These are phyloP conservation scores for Leptestheria dahalacensis DNA, from an alignment of 1,140 invertebrate genomes.

Conservation along the genomic window DNA sequence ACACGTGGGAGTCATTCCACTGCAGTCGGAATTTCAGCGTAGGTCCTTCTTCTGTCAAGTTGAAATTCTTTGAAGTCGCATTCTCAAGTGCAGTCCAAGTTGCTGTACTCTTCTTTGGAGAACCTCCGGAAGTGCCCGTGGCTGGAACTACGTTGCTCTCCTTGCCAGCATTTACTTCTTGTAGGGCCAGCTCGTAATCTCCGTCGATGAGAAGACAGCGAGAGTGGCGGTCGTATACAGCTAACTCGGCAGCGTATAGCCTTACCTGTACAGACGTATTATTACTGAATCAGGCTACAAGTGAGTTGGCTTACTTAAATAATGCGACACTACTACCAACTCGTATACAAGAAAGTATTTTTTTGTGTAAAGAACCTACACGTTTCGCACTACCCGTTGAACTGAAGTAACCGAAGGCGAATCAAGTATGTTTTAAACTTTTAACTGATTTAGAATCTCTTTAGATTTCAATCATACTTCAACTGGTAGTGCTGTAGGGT, in stretches of 20 bases:
- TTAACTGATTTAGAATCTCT: too few relatives aligned
- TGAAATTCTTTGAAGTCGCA: neutral
- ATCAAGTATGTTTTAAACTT: too few relatives aligned
- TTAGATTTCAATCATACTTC: neutral
- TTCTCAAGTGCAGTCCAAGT: neutral
- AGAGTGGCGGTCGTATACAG: conserved; percentile 79
- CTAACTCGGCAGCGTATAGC: conserved; percentile 65
- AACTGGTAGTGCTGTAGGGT: neutral
- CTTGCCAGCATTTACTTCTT: conserved; percentile 33
- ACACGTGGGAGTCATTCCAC: conserved; percentile 59
- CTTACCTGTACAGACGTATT: conserved; percentile 31
- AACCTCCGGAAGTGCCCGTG: neutral
- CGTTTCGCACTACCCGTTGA: too few relatives aligned
- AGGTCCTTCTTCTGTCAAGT: conserved; percentile 40
- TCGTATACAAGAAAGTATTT: too few relatives aligned
- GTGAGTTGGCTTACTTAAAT: too few relatives aligned
- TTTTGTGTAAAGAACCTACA: too few relatives aligned
- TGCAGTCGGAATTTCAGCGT: conserved; percentile 66
- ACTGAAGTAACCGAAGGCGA: too few relatives aligned
- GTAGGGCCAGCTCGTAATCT: conserved; percentile 72
- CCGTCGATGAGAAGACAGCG: conserved; percentile 70
- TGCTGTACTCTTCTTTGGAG: neutral
- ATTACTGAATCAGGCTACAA: too few relatives aligned
- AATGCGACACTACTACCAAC: too few relatives aligned
- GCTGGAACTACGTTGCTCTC: neutral